Conservation (phyloP, 2,797 vertebrate genomes). For the Myotis planiceps region DNA sequence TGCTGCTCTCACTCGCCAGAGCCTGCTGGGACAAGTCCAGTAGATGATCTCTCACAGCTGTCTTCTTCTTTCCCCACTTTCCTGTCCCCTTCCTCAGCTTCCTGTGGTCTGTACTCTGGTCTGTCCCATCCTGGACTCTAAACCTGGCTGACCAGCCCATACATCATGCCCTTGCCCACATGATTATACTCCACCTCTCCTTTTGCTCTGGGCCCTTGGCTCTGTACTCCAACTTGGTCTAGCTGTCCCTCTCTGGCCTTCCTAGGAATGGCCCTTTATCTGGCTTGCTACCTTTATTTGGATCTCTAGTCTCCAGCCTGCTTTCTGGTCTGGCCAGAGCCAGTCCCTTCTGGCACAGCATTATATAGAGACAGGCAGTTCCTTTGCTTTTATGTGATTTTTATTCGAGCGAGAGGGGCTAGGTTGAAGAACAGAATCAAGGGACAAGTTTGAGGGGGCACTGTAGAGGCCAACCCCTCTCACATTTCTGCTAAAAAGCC, state of each 20-base stretch:
- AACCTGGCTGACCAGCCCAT: not conserved
- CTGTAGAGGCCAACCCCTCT: not conserved
- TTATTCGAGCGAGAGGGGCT: not conserved
- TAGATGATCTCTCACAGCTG: not conserved
- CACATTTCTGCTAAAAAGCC: not conserved
- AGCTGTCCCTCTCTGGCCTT: fast-evolving
- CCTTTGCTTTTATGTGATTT: not conserved
- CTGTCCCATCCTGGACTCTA: not conserved
- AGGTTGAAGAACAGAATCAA: not conserved
- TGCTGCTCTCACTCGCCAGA: fast-evolving
- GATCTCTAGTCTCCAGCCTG: not conserved
- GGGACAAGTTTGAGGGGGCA: not conserved
- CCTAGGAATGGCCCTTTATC: not conserved
- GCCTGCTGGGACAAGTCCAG: not conserved
- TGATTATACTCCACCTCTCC: not conserved
- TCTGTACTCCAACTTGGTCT: not conserved
- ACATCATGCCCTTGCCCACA: fast-evolving
- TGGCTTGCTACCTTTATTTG: not conserved
- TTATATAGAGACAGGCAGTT: not conserved
- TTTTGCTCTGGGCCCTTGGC: not conserved
- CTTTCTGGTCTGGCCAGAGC: not conserved
- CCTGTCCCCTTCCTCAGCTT: not conserved
- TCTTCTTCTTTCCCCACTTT: not conserved
- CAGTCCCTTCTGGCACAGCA: not conserved
- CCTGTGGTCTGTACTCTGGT: not conserved